These are phyloP conservation scores for Macaria liturata DNA, from an alignment of 2,888 invertebrate species.

Conservation along the genomic window DNA sequence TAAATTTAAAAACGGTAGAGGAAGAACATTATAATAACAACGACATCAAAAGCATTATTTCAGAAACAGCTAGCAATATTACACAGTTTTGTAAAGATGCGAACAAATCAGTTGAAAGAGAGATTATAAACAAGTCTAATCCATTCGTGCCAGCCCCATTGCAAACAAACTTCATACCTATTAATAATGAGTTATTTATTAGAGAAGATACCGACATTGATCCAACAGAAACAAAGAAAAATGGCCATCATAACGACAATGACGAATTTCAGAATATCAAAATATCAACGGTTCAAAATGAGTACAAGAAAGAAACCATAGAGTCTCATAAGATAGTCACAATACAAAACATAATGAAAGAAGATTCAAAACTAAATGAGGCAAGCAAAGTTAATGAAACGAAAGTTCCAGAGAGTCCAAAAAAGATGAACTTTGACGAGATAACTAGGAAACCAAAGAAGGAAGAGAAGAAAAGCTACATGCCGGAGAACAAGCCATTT, in stretches of 20 bases:
- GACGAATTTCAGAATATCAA: background rate
- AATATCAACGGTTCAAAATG: constrained; percentile 3
- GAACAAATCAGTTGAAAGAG: constrained; percentile 2
- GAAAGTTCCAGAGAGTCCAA: constrained; percentile 29
- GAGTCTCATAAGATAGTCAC: background rate
- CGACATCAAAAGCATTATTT: constrained; percentile 52
- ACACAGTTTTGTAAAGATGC: constrained; percentile 29
- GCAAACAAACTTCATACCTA: background rate
- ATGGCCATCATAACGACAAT: background rate
- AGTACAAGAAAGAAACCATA: constrained; percentile 7
- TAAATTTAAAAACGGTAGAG: constrained; percentile 64
- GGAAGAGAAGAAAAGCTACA: constrained; percentile 33
- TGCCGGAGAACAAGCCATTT: constrained; percentile 72
- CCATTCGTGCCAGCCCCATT: constrained; percentile 10
- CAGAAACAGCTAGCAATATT: constrained; percentile 57
- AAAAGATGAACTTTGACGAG: constrained; percentile 58
- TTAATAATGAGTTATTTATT: constrained; percentile 26
- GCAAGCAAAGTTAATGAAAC: constrained; percentile 1
- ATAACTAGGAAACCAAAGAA: constrained; percentile 47
- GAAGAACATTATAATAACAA: constrained; percentile 52
- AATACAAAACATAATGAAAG: background rate
- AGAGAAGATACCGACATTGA: constrained; percentile 12
- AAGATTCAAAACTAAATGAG: constrained; percentile 10
- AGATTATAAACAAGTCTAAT: constrained; percentile 4
- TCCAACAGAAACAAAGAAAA: constrained; percentile 1